A percentile compares a stretch with the other conserved stretches of the same genome.
phyloP scores from a whole-genome alignment of 2,888 invertebrate species.

The Sphaerophoria taeniata region DNA sequence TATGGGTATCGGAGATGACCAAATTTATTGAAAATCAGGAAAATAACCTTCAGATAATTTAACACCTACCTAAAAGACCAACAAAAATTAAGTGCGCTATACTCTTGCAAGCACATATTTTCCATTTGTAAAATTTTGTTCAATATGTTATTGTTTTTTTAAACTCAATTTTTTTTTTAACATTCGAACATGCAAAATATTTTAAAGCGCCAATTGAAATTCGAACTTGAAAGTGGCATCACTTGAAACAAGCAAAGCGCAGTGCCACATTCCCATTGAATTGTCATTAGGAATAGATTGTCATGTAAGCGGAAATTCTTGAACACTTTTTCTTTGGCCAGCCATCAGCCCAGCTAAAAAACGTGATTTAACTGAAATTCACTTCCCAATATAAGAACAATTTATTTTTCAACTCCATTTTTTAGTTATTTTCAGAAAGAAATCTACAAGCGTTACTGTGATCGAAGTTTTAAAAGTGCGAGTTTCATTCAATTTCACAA shows the following conservation, averaged over 20 bases:
- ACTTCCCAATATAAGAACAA: not conserved
- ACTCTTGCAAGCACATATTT: too few species aligned
- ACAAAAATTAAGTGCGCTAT: too few species aligned
- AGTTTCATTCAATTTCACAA: not conserved
- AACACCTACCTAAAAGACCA: too few species aligned
- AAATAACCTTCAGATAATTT: too few species aligned
- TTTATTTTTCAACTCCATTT: not conserved
- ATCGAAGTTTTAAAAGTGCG: not conserved
- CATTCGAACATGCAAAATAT: too few species aligned
- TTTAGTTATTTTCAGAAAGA: not conserved
- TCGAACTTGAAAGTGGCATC: constrained; percentile 71
- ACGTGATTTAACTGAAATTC: constrained; percentile 56
- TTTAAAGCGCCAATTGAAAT: constrained; percentile 50
- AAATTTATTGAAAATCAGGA: too few species aligned
- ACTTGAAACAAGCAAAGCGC: constrained; percentile 50
- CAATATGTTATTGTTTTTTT: too few species aligned
- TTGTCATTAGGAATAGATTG: constrained; percentile 43
- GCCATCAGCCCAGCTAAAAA: not conserved
- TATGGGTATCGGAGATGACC: too few species aligned
- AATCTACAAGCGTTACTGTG: not conserved
- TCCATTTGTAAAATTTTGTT: too few species aligned
- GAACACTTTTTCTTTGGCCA: not conserved
- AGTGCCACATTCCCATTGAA: constrained; percentile 56
- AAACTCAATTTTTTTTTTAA: too few species aligned
- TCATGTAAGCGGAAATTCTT: constrained; percentile 71